These are phyloP conservation scores for Xanthia icteritia DNA, from an alignment of 2,888 invertebrate species.

Conservation along the genomic window DNA sequence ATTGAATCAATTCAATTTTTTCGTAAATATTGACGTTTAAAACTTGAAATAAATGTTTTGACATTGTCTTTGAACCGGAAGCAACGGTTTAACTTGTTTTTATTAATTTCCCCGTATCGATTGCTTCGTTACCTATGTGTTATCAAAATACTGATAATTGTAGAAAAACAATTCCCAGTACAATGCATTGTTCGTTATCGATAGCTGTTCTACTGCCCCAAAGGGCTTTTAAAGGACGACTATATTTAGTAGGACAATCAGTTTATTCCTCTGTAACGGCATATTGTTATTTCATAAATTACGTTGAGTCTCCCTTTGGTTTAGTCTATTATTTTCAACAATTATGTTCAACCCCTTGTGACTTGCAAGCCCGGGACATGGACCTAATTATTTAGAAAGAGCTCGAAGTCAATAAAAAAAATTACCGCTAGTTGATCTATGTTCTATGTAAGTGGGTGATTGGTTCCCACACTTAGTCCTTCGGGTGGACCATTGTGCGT, in stretches of 20 bases:
- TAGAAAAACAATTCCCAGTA: slow-evolving; percentile 38
- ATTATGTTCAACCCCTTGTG: not conserved
- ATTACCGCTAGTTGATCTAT: no score
- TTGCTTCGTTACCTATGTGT: not conserved
- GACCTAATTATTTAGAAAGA: no score
- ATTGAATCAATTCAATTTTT: no score
- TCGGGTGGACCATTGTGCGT: no score
- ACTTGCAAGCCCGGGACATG: no score
- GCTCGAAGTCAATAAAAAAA: no score
- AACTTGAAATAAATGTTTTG: no score
- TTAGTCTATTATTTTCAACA: not conserved
- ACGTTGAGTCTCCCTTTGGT: not conserved
- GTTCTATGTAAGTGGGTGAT: no score
- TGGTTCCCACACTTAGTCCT: no score
- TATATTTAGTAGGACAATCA: slow-evolving; percentile 11
- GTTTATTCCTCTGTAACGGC: not conserved
- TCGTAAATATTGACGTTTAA: no score
- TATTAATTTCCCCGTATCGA: slow-evolving; percentile 10
- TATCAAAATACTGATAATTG: slow-evolving; percentile 36
- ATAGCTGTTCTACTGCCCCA: slow-evolving; percentile 8
- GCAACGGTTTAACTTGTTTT: not conserved
- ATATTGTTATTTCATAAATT: not conserved
- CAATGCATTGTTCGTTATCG: slow-evolving; percentile 4
- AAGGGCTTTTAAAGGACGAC: slow-evolving; percentile 17
- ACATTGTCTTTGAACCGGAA: not conserved